Evolutionary conservation across 2,888 invertebrate genomes (phyloP), one percentile per base, ranked within the genome.

Genomic region (Siphlonurus alternatus): DNA sequence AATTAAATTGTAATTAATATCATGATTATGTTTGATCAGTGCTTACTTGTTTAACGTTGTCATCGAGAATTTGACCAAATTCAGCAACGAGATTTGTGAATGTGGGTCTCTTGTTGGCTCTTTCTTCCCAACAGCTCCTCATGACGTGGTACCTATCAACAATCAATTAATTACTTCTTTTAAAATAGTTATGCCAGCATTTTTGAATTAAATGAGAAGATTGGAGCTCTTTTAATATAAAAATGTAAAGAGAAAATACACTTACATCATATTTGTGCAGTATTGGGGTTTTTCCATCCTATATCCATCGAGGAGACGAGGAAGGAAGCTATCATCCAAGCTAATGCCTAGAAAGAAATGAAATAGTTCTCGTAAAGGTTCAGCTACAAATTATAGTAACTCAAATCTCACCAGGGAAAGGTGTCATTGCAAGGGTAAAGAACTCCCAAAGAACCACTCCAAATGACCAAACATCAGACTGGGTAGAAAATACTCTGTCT

Each of bases 391-490:
- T n/a, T 18, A 56, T 18, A 56, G 20, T 10, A 22, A 20, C 20
- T 56, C 7, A 18, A 18, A 20, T 7, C n/a, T 18, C 20, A 76
- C 71, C 70, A 19, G 71, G 69, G 65, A 71, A 72, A 2, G 72
- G 72, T 23, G 67, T 69, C 65, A 67, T 67, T 23, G 71, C 72
- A 3, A 72, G 66, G 10, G 70, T 68, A 67, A 72, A 72, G 23
- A 72, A 64, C 66, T 72, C 72, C 72, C 72, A 72, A 24, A 72
- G 63, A 2, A 71, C 68, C 22, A 72, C 68, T 20, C 71, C 71
- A 66, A 69, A 72, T 24, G 77, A 73, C 77, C 77, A 77, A 72
- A 78, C 77, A 70, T 79, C 79, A 72, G 77, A 78, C 69, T 77
- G 76, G 3, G 73, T 75, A 5, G 78, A 76, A 68, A 77, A 79